Evolutionary conservation across 2,797 vertebrate species (phyloP).

Genomic region (Calcarius lapponicus): DNA sequence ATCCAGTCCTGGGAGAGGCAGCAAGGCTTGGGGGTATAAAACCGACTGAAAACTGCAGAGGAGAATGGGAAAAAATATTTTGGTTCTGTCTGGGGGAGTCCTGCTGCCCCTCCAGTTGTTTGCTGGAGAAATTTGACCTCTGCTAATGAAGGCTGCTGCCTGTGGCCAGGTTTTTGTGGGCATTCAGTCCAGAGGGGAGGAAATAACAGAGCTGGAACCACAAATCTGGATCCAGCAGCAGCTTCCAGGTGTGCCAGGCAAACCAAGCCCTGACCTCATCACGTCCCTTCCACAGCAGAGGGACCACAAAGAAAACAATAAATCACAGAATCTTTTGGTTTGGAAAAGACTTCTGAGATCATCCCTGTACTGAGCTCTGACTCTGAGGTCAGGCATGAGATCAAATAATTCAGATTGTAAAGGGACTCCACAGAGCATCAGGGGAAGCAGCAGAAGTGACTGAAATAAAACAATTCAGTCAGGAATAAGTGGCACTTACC

Average conservation of each 20-base stretch:
- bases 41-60: background rate
- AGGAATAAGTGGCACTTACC: fast-evolving
- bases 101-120: background rate
- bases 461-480: background rate
- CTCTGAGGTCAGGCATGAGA: background rate
- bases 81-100: background rate
- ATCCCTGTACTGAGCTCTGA: background rate
- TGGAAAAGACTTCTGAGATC: background rate
- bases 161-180: background rate
- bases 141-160: background rate
- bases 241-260: background rate
- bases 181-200: background rate
- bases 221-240: background rate
- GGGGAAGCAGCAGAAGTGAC: background rate
- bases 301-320: background rate
- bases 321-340: fast-evolving
- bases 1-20: background rate
- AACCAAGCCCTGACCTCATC: background rate
- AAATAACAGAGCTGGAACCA: background rate
- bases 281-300: background rate
- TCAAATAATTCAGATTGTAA: background rate
- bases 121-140: background rate
- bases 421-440: background rate
- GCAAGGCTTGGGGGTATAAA: background rate
- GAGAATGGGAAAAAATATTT: background rate